A percentile compares a stretch with the other conserved stretches of the same genome.
Evolutionary conservation across 2,888 invertebrate species (phyloP).

Genomic region (Cantharis rufa): DNA sequence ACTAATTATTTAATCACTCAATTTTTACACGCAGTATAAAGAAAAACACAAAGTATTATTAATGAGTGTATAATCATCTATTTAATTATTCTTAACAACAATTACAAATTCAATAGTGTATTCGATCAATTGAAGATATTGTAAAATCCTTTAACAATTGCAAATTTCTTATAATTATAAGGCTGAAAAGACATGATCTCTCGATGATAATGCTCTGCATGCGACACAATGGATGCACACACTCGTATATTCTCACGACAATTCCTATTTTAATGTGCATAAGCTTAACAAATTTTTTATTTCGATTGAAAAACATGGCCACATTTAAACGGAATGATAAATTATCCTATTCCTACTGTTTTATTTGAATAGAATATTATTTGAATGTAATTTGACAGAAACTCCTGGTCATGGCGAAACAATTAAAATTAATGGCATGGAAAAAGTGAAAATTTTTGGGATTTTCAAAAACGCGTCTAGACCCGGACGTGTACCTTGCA

Average conservation of each 20-base stretch:
- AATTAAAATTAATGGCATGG: neutral
- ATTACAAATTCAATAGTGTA: constrained; percentile 17
- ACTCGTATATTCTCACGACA: constrained; percentile 3
- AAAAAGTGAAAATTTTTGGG: constrained; percentile 11
- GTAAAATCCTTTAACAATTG: constrained; percentile 30
- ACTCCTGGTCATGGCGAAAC: neutral
- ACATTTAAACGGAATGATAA: neutral
- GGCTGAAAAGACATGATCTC: constrained; percentile 34
- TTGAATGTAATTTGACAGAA: neutral
- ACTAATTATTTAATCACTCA: neutral
- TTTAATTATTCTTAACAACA: constrained; percentile 20
- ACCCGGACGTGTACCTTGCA: constrained; percentile 31
- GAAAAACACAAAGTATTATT: neutral
- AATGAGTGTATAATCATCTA: neutral
- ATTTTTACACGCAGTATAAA: neutral
- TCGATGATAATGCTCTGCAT: constrained; percentile 41
- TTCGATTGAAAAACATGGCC: neutral
- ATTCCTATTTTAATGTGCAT: neutral
- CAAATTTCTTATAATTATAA: constrained; percentile 37
- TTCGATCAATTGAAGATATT: constrained; percentile 23
- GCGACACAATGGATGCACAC: constrained; percentile 46
- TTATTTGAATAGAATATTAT: neutral
- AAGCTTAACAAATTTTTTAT: neutral
- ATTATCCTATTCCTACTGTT: neutral
- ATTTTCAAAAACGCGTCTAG: constrained; percentile 14